Percentiles rank a stretch among this genome's conserved stretches.
Conservation (phyloP, 1,140 invertebrate genomes). For the Galleria mellonella region DNA sequence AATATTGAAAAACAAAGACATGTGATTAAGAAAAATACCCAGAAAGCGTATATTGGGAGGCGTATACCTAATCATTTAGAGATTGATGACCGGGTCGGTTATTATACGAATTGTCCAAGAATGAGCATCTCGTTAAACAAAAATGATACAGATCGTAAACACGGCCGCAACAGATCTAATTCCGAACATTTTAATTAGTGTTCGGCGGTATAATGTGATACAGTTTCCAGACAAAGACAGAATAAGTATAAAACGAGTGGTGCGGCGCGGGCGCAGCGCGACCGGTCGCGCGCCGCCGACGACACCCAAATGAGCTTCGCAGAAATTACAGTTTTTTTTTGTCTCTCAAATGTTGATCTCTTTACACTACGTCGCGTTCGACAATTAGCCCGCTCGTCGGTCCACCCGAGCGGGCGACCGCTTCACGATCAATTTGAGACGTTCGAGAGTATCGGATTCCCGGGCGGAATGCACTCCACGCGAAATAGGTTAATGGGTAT, state of each 20-base stretch:
- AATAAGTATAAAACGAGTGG: conserved; percentile 15
- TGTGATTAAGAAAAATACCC: background rate
- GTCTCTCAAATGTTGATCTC: conserved; percentile 22
- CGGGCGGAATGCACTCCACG: background rate
- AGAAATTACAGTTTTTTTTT: too few species aligned
- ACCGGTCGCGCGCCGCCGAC: background rate
- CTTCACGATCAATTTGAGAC: conserved; percentile 25
- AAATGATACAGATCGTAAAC: conserved; percentile 60
- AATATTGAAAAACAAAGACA: background rate
- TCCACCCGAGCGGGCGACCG: conserved; percentile 9
- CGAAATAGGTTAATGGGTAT: conserved; percentile 25
- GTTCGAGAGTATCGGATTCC: conserved; percentile 22
- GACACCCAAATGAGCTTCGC: conserved; percentile 7
- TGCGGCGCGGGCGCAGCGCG: conserved; percentile 1
- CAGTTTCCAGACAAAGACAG: too few species aligned
- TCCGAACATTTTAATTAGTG: conserved; percentile 66
- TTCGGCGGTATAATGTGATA: conserved; percentile 12
- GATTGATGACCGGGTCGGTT: background rate
- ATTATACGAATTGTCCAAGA: background rate
- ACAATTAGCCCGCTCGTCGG: conserved; percentile 13
- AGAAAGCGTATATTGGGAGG: background rate
- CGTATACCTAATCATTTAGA: background rate
- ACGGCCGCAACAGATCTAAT: conserved; percentile 30
- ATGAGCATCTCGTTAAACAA: conserved; percentile 50
- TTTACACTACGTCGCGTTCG: conserved; percentile 21